phyloP scores from a whole-genome alignment of 2,113 vertebrate genomes.

The Enhydra lutris region DNA sequence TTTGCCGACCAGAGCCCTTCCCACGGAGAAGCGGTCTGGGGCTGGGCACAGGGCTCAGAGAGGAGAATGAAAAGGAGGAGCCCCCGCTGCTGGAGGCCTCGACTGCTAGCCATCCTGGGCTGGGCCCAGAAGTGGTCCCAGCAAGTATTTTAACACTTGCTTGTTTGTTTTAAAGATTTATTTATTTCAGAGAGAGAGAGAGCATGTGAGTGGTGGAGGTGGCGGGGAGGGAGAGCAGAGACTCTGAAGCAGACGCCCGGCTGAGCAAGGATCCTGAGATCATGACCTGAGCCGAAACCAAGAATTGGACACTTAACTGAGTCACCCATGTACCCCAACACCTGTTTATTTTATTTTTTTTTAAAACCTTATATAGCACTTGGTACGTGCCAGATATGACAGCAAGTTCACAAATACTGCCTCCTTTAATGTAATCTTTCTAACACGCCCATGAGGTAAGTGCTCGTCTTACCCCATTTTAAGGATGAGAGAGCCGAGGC shows the following conservation, averaged over 20 bases:
- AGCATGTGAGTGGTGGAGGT: neutral
- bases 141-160: neutral
- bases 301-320: neutral
- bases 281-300: neutral
- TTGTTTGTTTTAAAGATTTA: neutral
- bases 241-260: neutral
- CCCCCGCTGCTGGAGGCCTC: fast-evolving
- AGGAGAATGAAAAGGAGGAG: fast-evolving
- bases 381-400: fast-evolving
- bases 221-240: neutral
- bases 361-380: neutral
- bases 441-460: neutral
- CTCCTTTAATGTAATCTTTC: neutral
- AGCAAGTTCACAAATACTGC: neutral
- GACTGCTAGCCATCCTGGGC: neutral
- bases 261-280: neutral
- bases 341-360: neutral
- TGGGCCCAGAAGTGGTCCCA: neutral
- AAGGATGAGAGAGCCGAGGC: neutral
- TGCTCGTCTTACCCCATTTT: neutral
- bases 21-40: neutral
- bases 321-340: neutral
- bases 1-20: neutral
- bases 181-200: neutral
- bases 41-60: too few relatives aligned